Base-by-base conservation (phyloP, 2,888 invertebrate species). In the Toxonevra muliebris region DNA sequence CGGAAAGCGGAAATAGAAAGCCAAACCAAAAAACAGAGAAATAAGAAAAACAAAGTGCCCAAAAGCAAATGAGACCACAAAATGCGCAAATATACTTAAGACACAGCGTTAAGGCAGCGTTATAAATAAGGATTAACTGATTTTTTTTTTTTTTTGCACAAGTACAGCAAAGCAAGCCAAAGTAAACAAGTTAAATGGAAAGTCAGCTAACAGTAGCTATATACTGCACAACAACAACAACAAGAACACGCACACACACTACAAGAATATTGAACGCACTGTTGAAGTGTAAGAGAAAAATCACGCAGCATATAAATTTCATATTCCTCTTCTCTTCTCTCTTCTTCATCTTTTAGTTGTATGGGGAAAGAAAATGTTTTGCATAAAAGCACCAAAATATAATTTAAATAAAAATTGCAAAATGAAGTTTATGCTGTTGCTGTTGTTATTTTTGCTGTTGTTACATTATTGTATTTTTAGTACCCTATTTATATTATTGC, bases 121-220 rank as follows among this genome's bases (percentile, higher is more conserved):
- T 55, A 63, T 63, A 63, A 63, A 63, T 63, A 63, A 63, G 63
- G 55, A 63, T 63, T 63, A 63, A 55, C 13, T 17, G 30, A 2
- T 30, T 2, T 48, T 48, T n/a, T n/a, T n/a, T 7, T 30, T 2
- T 48, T 48, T n/a, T n/a, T n/a, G 50, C 4, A 48, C 2, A 48
- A 48, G 15, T 45, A 11, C 12, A 45, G 50, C 50, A 48, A 48
- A 48, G 15, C 13, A 48, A 45, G 45, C n/a, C n/a, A n/a, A n/a
- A 52, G 11, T 11, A 52, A 52, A 52, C 15, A 52, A 52, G 15
- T 11, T n/a, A n/a, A 2, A 53, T 17, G 11, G 17, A 17, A 53
- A 53, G 17, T 13, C 15, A 48, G 15, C 15, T 4, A 48, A 4
- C 13, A 48, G 15, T 48, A 7, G 2, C 2, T 48, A 7, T n/a